A percentile compares a stretch with the other conserved stretches of the same genome.
phyloP scores from a whole-genome alignment of 2,888 invertebrate species.

The Clistopyga incitator region DNA sequence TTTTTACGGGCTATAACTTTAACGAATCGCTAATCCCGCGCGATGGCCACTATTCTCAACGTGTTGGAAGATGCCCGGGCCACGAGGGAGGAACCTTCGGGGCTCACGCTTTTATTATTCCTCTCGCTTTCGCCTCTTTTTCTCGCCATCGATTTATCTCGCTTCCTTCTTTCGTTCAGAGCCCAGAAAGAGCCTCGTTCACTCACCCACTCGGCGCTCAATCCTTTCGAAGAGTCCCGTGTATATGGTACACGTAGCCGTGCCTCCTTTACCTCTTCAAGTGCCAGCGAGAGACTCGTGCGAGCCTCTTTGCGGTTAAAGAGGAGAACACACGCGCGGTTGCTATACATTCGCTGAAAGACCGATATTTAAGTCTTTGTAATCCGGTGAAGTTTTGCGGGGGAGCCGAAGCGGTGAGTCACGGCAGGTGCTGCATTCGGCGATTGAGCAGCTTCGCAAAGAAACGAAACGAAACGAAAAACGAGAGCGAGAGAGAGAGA shows the following conservation, averaged over 20 bases:
- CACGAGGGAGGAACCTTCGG: slow-evolving; percentile 29
- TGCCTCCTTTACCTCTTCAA: slow-evolving; percentile 68
- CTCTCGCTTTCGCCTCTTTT: slow-evolving; percentile 41
- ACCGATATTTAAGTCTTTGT: slow-evolving; percentile 82
- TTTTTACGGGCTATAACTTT: slow-evolving; percentile 76
- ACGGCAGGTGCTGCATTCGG: slow-evolving; percentile 80
- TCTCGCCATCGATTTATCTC: slow-evolving; percentile 57
- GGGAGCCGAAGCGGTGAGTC: slow-evolving; percentile 81
- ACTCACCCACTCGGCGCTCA: slow-evolving; percentile 60
- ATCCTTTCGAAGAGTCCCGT: slow-evolving; percentile 58
- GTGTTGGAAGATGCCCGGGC: slow-evolving; percentile 32
- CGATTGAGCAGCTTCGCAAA: slow-evolving; percentile 60
- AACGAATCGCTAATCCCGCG: slow-evolving; percentile 76
- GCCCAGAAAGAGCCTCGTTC: slow-evolving; percentile 53
- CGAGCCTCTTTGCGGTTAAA: slow-evolving; percentile 69
- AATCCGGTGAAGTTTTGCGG: slow-evolving; percentile 82
- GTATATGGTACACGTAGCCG: slow-evolving; percentile 56
- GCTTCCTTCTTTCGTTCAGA: slow-evolving; percentile 65
- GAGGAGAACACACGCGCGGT: slow-evolving; percentile 60
- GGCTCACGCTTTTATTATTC: slow-evolving; percentile 40
- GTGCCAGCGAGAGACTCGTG: slow-evolving; percentile 52
- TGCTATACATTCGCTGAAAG: slow-evolving; percentile 77
- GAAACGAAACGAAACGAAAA: slow-evolving; percentile 14
- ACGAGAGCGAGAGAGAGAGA: neutral
- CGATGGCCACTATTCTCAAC: slow-evolving; percentile 71